Evolutionary conservation across 2,113 vertebrate genomes (phyloP).

Genomic region (Cyprinodon brontotheroides): DNA sequence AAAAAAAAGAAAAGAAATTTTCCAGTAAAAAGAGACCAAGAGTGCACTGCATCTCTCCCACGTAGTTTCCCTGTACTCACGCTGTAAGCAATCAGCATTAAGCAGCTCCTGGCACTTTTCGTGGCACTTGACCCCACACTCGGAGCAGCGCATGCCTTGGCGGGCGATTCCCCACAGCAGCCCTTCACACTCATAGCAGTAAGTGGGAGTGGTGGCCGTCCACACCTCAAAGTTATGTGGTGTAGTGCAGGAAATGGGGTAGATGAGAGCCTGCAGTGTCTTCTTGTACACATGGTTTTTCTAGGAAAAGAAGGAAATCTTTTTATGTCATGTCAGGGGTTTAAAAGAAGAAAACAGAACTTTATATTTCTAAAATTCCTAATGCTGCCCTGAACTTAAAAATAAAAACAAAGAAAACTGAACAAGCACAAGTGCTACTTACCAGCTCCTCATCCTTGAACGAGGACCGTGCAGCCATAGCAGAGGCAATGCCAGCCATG

Average conservation of each 20-base stretch:
- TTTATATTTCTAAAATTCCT: background rate
- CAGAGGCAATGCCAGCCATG: conserved; percentile 93
- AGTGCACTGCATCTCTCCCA: too few relatives aligned
- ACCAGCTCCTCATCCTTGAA: conserved; percentile 98
- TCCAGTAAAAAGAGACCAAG: too few relatives aligned
- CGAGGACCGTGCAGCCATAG: conserved; percentile 95
- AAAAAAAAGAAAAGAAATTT: too few relatives aligned
- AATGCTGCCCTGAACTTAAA: background rate
- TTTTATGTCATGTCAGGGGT: background rate
- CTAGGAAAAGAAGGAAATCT: conserved; percentile 62
- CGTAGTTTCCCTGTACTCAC: conserved; percentile 80
- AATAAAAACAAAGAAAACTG: background rate
- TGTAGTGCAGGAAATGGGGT: conserved; percentile 97
- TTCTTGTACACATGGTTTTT: conserved; percentile 98
- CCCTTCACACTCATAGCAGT: conserved; percentile 98
- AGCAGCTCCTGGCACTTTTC: conserved; percentile 99
- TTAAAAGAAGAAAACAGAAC: background rate
- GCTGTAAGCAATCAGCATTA: conserved; percentile 95
- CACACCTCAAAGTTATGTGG: conserved; percentile 98
- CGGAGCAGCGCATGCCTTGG: conserved; percentile 95
- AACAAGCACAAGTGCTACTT: conserved; percentile 59
- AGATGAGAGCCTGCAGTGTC: conserved; percentile 97
- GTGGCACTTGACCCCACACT: conserved; percentile 98
- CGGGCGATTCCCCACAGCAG: conserved; percentile 97
- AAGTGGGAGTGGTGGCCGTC: conserved; percentile 96